These are phyloP conservation scores for Pomacea canaliculata DNA, from an alignment of 2,888 invertebrate species.

Conservation along the genomic window DNA sequence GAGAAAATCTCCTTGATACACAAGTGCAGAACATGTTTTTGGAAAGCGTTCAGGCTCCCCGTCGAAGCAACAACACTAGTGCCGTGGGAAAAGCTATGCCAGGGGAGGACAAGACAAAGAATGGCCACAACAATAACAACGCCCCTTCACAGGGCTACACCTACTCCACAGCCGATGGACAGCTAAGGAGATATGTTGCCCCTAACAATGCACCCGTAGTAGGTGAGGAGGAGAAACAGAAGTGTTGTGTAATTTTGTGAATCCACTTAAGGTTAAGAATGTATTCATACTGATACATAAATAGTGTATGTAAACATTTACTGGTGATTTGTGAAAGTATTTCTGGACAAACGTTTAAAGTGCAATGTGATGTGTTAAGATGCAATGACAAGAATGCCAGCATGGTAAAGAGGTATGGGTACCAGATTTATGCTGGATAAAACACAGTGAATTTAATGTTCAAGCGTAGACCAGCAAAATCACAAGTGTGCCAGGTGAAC, in stretches of 20 bases:
- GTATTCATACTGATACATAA: too few relatives aligned
- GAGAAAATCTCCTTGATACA: slow-evolving; percentile 31
- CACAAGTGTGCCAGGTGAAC: too few relatives aligned
- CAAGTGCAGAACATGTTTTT: slow-evolving; percentile 58
- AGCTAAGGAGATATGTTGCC: slow-evolving; percentile 51
- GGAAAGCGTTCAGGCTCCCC: slow-evolving; percentile 38
- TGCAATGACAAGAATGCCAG: too few relatives aligned
- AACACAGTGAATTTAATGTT: too few relatives aligned
- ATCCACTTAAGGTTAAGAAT: background rate
- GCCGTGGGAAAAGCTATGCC: slow-evolving; percentile 1
- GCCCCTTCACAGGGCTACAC: slow-evolving; percentile 24
- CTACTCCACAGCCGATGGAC: slow-evolving; percentile 40
- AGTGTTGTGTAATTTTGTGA: slow-evolving; percentile 56
- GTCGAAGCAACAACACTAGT: slow-evolving; percentile 26
- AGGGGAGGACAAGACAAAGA: slow-evolving; percentile 45
- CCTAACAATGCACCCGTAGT: slow-evolving; percentile 49
- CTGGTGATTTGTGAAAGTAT: too few relatives aligned
- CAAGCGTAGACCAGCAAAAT: too few relatives aligned
- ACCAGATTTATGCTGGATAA: too few relatives aligned
- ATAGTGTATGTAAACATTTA: too few relatives aligned
- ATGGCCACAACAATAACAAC: slow-evolving; percentile 46
- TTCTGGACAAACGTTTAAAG: too few relatives aligned
- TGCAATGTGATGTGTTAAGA: too few relatives aligned
- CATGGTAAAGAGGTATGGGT: too few relatives aligned
- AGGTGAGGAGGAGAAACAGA: slow-evolving; percentile 54